phyloP scores from a whole-genome alignment of 1,140 invertebrate genomes.

The Bombus vancouverensis region DNA sequence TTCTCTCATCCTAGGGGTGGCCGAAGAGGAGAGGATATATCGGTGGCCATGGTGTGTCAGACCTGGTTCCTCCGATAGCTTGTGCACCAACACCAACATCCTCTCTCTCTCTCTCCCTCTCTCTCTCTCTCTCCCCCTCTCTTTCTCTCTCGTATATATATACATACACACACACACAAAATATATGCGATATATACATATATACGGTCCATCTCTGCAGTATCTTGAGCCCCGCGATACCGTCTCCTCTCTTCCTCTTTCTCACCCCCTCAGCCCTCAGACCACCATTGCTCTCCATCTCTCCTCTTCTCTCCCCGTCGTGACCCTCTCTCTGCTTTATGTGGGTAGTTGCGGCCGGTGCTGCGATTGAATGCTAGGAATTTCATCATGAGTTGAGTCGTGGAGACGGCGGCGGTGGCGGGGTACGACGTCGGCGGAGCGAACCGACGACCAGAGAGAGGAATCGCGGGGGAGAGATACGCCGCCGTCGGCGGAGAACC shows the following conservation, averaged over 20 bases:
- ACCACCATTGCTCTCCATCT: background rate
- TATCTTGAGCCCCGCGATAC: background rate
- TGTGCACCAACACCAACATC: conserved; percentile 26
- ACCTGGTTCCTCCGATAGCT: conserved; percentile 55
- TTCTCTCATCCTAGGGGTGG: conserved; percentile 34
- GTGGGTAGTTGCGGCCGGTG: conserved; percentile 75
- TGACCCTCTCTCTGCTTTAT: conserved; percentile 28
- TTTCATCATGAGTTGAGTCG: conserved; percentile 82
- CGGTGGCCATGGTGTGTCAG: conserved; percentile 54
- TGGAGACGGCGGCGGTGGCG: conserved; percentile 68
- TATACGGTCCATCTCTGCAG: background rate
- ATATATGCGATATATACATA: background rate
- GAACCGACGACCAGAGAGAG: conserved; percentile 39
- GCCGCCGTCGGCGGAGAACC: conserved; percentile 40
- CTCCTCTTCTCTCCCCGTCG: conserved; percentile 1
- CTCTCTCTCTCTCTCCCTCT: background rate
- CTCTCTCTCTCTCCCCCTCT: conserved; percentile 4
- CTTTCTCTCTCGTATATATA: background rate
- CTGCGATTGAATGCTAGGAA: conserved; percentile 83
- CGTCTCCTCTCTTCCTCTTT: conserved; percentile 8
- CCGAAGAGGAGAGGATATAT: conserved; percentile 11
- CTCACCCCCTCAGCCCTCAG: background rate
- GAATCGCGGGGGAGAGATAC: conserved; percentile 37
- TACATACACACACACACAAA: background rate
- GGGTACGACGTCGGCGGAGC: conserved; percentile 67